A percentile compares a stretch with the other conserved stretches of the same genome.
Conservation (phyloP, 2,797 vertebrate genomes). For the Kryptopterus vitreolus region DNA sequence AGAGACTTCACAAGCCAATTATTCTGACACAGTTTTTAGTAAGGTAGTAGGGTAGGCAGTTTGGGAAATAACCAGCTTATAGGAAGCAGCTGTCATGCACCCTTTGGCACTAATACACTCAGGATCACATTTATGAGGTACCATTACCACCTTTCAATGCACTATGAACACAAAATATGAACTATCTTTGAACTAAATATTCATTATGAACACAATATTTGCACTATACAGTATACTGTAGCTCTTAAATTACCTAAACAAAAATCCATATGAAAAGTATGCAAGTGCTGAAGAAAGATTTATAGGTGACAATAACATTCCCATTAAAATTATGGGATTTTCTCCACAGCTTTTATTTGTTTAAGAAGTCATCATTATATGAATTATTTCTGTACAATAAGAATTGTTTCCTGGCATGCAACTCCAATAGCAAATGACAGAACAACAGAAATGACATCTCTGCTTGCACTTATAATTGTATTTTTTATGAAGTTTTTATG, state of each 20-base stretch:
- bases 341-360: background rate
- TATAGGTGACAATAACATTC: background rate
- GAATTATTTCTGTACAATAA: background rate
- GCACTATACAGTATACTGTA: too few species aligned
- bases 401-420: background rate
- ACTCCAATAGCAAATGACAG: background rate
- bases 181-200: too few species aligned
- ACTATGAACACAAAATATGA: background rate
- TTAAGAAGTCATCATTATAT: background rate
- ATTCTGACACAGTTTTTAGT: conserved; percentile 4
- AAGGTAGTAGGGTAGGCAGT: conserved; percentile 1
- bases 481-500: background rate
- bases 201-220: background rate
- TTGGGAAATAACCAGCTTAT: background rate
- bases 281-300: background rate
- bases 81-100: background rate
- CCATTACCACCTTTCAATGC: background rate
- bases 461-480: background rate
- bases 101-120: background rate
- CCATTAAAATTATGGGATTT: background rate
- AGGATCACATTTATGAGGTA: background rate
- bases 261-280: background rate
- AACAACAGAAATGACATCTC: background rate
- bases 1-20: background rate
- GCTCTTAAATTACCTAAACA: too few species aligned